Evolutionary conservation across 1,140 invertebrate genomes (phyloP), one percentile per base, ranked within the genome.

Genomic region (Onthophagus taurus): DNA sequence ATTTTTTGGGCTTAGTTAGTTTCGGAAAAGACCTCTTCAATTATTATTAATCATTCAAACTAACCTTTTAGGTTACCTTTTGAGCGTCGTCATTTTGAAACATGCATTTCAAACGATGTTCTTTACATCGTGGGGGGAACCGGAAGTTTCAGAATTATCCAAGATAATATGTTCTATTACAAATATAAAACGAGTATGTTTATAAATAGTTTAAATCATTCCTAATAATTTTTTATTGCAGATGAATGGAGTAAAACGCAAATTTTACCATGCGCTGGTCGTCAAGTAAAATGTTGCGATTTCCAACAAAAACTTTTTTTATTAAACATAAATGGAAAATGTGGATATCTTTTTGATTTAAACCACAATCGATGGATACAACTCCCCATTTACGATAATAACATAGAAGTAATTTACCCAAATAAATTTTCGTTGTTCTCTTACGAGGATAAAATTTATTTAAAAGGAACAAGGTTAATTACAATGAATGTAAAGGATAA

Each of bases 111-210:
- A 14, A 52, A 48, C 11, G 41, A 53, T 19, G 44, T 47, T 35
- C 20, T 63, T 8, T 61, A 50, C 41, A 53, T 63, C 16, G 26
- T 57, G 9, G 59, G 59, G 13, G 59, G 60, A 11, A 53, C 49
- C 11, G 60, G 58, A 4, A 39, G 44, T n/a, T 60, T 50, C 44
- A 39, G 60, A 34, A 44, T 59, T n/a, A 38, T 54, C 31, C 51
- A 57, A 30, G 47, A 59, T 20, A 58, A 57, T 34, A 47, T 63
- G 36, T 45, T 54, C 11, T 56, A 44, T 42, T 61, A 56, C 33
- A 49, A 57, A 47, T 51, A 54, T 29, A 43, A 48, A 47, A 18
- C 36, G 19, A 48, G 53, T 52, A 41, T 42, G 42, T 44, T 42
- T 21, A 21, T 33, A 18, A 17, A 30, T 14, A 33, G 3, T 31